Evolutionary conservation across 2,113 vertebrate genomes (phyloP).

Genomic region (Alaudala cheleensis): DNA sequence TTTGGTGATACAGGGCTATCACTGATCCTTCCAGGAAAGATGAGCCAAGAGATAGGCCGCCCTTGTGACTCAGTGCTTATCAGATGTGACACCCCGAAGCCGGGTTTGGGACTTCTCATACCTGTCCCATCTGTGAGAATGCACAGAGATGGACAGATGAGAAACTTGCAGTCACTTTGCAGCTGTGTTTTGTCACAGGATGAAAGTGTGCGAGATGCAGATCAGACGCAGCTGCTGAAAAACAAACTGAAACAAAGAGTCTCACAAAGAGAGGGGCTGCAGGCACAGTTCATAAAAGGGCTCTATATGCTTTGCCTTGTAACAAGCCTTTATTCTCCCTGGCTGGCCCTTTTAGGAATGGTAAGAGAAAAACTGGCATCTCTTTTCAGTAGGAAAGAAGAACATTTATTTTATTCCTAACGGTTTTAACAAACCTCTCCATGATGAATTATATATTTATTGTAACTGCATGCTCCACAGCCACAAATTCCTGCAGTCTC

Average conservation of each 20-base stretch:
- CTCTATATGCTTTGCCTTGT: constrained; percentile 60
- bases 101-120: background rate
- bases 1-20: background rate
- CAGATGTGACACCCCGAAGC: background rate
- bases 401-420: constrained; percentile 52
- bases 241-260: constrained; percentile 61
- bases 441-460: constrained; percentile 57
- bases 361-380: constrained; percentile 30
- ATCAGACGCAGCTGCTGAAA: constrained; percentile 64
- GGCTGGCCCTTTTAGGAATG: constrained; percentile 20
- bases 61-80: background rate
- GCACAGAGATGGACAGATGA: background rate
- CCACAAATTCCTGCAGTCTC: constrained; percentile 37
- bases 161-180: constrained; percentile 28
- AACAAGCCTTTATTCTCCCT: constrained; percentile 56
- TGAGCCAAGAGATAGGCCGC: background rate
- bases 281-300: constrained; percentile 66
- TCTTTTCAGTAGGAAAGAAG: constrained; percentile 48
- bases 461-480: constrained; percentile 6
- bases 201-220: constrained; percentile 48
- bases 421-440: constrained; percentile 45
- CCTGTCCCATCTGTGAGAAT: background rate
- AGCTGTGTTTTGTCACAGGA: constrained; percentile 57
- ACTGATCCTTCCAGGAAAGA: constrained; percentile 8
- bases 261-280: constrained; percentile 47